Evolutionary conservation across 2,113 vertebrate species (phyloP), one percentile per base, ranked within the genome.

Genomic region (Ciconia maguari): DNA sequence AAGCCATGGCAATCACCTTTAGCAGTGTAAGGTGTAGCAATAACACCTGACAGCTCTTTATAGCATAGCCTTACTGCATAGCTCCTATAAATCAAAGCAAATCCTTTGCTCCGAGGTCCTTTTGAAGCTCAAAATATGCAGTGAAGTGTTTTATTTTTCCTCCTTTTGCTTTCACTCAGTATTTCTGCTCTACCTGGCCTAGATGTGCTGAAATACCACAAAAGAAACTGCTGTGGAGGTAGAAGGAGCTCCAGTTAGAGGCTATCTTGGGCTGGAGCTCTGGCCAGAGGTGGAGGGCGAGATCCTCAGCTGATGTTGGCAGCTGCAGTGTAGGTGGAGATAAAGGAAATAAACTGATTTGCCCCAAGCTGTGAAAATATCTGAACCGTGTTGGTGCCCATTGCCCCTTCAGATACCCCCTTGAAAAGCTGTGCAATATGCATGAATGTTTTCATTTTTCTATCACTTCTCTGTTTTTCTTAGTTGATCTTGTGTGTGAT

Each of bases 51-150:
- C 75, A 92, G 85, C 83, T 78, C 77, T 91, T 94, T 91, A 54
- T 18, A 93, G 78, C 66, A 75, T 13, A 90, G 20, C n/a, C 74
- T 94, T 58, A 27, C 44, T 85, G 70, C 83, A 74, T 2, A 72
- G 52, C 69, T 85, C 54, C 77, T 41, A 4, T 11, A 84, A 91
- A 94, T 95, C 74, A 91, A 96, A 96, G 89, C 61, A 95, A 96
- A 69, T 41, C 20, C 58, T 95, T 61, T 91, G 34, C 83, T 96
- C 89, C 0, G 0, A 79, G 58, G 69, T 52, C 61, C 66, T 79
- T 95, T 87, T 91, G 89, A 97, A 94, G 71, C 62, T 96, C 74
- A 87, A 80, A 91, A 94, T 89, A 91, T 93, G 29, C 87, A 51
- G 14, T 11, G 38, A 66, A 72, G 5, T 36, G 15, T 66, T 82